A percentile compares a stretch with the other conserved stretches of the same genome.
Evolutionary conservation across 2,113 vertebrate species (phyloP).

Genomic region (Rallus limicola): DNA sequence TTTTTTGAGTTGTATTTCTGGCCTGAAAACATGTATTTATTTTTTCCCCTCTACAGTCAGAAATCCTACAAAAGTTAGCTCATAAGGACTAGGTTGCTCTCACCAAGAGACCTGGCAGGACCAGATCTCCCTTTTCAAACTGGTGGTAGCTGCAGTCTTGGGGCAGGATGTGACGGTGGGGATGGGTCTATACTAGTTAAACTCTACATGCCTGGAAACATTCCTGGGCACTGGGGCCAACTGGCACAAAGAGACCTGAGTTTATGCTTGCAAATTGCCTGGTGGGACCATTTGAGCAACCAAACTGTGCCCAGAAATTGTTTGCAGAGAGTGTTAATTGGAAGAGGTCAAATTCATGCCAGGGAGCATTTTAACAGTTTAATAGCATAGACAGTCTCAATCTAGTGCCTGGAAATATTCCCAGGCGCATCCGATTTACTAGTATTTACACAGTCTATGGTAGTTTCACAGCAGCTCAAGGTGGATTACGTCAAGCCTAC

Average conservation of each 20-base stretch:
- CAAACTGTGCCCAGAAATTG: constrained; percentile 20
- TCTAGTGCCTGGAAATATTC: constrained; percentile 37
- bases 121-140: neutral
- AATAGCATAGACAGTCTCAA: neutral
- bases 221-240: constrained; percentile 17
- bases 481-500: constrained; percentile 1
- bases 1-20: neutral
- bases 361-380: constrained; percentile 15
- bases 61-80: neutral
- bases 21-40: neutral
- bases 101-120: neutral
- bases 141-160: neutral
- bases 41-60: neutral
- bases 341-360: constrained; percentile 37
- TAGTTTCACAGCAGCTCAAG: neutral
- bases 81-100: neutral
- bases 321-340: constrained; percentile 17
- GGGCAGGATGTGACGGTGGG: neutral
- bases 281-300: neutral
- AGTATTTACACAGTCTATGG: constrained; percentile 1
- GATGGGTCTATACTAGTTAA: constrained; percentile 29
- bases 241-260: neutral
- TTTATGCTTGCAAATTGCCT: neutral
- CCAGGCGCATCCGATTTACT: neutral
- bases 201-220: constrained; percentile 6